Base-by-base conservation (phyloP, 2,113 vertebrate species). In the Pseudopodoces humilis region DNA sequence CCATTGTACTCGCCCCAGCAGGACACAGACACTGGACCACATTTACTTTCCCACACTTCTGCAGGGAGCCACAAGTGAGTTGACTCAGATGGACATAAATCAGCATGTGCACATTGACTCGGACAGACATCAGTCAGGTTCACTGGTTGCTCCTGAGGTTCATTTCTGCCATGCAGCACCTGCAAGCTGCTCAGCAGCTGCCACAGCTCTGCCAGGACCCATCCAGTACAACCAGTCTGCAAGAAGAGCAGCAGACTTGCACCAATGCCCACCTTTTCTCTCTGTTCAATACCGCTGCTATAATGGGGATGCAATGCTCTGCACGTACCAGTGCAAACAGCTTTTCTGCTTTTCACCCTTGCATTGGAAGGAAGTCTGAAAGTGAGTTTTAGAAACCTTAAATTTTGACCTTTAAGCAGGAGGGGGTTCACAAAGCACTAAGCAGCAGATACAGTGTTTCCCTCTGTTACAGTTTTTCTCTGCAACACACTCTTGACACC, bases 1-100 rank as follows among this genome's bases (percentile, higher is more conserved):
- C 13, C 13, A 19, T 52, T 1, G 1, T 41, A 41, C 15, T 37
- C 2, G 0, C 11, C 20, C 16, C 7, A 13, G 68, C 31, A 74
- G 50, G 33, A 33, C 3, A 28, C 25, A 67, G 43, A 60, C 58
- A 49, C 41, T 44, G 46, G 25, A 23, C 22, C 50, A 10, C 35
- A 25, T 60, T 85, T 85, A 87, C 27, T 55, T 90, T 30, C 52
- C 44, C 39, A 60, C 27, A 22, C 24, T 60, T 60, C 53, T 64
- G 58, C 63, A 63, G 69, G 47, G 80, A 83, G 39, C 44, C 52
- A 60, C 44, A 64, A 0, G 1, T 4, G 67, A 92, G 27, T 47
- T 86, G 44, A 83, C 59, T 69, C 62, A 50, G 56, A 74, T 13
- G 37, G 52, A 59, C 62, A 23, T 63, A 85, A 90, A 46, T 67